Evolutionary conservation across 1,140 invertebrate species (phyloP).

Genomic region (Eueides isabella): DNA sequence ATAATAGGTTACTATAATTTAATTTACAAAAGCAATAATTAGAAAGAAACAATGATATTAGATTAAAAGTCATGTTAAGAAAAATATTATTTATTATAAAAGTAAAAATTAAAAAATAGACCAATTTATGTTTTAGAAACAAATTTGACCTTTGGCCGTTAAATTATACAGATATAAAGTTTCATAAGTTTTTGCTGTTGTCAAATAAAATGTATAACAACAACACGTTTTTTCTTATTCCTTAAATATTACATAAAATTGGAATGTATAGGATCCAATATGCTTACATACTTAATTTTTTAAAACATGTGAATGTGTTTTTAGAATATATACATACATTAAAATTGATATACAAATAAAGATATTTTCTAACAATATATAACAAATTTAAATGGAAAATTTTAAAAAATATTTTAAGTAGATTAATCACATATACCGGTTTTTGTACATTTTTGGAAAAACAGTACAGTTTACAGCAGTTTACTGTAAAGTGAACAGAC

Average conservation of each 20-base stretch:
- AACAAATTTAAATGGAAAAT: too few species aligned
- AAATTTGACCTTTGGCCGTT: constrained; percentile 24
- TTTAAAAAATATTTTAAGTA: too few species aligned
- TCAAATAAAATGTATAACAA: constrained; percentile 40
- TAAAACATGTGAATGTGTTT: not conserved
- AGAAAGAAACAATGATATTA: constrained; percentile 42
- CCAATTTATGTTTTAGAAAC: constrained; percentile 27
- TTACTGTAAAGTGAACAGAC: too few species aligned
- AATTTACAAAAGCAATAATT: constrained; percentile 43
- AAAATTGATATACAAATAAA: too few species aligned
- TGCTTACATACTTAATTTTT: not conserved
- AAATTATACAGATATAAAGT: constrained; percentile 24
- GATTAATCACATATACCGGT: too few species aligned
- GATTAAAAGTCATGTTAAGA: constrained; percentile 47
- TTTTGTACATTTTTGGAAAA: too few species aligned
- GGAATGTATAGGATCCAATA: constrained; percentile 20
- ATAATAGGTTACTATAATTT: constrained; percentile 15
- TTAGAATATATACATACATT: too few species aligned
- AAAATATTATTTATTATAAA: constrained; percentile 39
- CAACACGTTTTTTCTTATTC: constrained; percentile 20
- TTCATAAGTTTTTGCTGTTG: constrained; percentile 41
- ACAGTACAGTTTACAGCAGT: too few species aligned
- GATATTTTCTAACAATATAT: too few species aligned
- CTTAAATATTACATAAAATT: constrained; percentile 3
- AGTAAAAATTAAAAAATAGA: constrained; percentile 29